Evolutionary conservation across 1,140 invertebrate genomes (phyloP).

Genomic region (Sycophaga agraensis): DNA sequence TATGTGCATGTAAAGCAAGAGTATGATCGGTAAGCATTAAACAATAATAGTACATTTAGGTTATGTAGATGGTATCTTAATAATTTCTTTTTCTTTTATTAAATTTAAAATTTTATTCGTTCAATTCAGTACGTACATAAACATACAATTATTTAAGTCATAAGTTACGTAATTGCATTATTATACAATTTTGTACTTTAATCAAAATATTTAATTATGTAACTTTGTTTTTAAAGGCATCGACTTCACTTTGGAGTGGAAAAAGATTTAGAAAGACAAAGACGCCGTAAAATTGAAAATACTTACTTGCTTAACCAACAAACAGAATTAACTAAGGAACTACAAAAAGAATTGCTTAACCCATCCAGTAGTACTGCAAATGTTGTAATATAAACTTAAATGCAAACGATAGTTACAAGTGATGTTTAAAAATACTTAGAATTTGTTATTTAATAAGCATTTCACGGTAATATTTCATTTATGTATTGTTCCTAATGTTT

Average conservation of each 20-base stretch:
- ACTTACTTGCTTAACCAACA: conserved; percentile 22
- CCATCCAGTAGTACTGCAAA: background rate
- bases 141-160: background rate
- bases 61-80: background rate
- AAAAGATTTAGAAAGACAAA: conserved; percentile 17
- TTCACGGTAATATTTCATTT: too few species aligned
- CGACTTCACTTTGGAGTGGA: conserved; percentile 16
- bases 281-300: conserved; percentile 22
- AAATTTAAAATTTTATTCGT: background rate
- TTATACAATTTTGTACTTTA: background rate
- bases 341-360: background rate
- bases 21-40: conserved; percentile 1
- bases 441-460: too few species aligned
- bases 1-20: conserved; percentile 22
- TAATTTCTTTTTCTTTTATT: background rate
- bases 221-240: background rate
- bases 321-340: conserved; percentile 12
- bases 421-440: too few species aligned
- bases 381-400: background rate
- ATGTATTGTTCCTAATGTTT: too few species aligned
- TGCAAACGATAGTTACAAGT: too few species aligned
- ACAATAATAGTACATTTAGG: background rate
- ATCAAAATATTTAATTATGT: background rate
- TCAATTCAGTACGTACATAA: background rate
- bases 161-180: too few species aligned